phyloP scores from a whole-genome alignment of 2,888 invertebrate genomes.

The Galeruca laticollis region DNA sequence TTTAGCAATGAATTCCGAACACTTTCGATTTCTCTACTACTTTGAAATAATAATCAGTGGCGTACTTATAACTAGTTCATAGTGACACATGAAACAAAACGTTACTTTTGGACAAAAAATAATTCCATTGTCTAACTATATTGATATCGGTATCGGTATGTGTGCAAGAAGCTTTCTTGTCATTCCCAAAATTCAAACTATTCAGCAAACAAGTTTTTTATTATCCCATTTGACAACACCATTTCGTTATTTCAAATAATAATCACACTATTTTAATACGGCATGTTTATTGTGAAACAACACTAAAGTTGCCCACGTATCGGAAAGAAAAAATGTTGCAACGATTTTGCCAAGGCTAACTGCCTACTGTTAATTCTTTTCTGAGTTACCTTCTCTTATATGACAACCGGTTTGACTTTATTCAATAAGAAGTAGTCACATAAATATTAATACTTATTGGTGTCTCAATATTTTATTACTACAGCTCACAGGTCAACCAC shows the following conservation, averaged over 20 bases:
- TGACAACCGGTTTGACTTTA: constrained; percentile 1
- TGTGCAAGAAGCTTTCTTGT: too few relatives aligned
- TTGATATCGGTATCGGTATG: too few relatives aligned
- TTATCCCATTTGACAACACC: too few relatives aligned
- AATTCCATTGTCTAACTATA: too few relatives aligned
- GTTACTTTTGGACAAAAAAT: too few relatives aligned
- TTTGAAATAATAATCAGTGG: background rate
- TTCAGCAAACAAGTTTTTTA: too few relatives aligned
- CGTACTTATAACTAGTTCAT: background rate
- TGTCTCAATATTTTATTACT: background rate
- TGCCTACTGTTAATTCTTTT: constrained; percentile 25
- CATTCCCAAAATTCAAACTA: too few relatives aligned
- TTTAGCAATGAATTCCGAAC: constrained; percentile 22
- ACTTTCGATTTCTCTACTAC: constrained; percentile 38
- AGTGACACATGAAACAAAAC: too few relatives aligned
- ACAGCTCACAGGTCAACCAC: background rate
- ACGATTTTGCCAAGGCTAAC: constrained; percentile 31
- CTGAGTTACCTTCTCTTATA: constrained; percentile 21
- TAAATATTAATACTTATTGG: background rate
- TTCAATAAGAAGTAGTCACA: background rate
- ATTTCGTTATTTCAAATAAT: too few relatives aligned
- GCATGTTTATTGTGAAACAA: background rate
- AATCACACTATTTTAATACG: too few relatives aligned
- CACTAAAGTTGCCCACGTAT: constrained; percentile 14
- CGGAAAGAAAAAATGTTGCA: constrained; percentile 25